Evolutionary conservation across 2,888 invertebrate genomes (phyloP).

Genomic region (Yponomeuta cagnagella): DNA sequence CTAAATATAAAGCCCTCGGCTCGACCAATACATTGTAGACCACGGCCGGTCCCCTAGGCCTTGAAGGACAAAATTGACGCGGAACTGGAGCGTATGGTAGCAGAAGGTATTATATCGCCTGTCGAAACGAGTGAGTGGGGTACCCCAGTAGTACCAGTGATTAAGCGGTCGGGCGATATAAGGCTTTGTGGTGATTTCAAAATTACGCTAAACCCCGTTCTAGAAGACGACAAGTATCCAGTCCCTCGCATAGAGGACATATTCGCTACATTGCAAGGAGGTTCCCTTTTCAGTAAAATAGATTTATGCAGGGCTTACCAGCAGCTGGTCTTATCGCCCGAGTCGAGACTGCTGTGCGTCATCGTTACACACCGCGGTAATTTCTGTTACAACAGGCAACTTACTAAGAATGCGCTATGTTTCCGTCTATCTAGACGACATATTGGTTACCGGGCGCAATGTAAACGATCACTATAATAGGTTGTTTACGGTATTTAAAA

Average conservation of each 20-base stretch:
- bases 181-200: constrained; percentile 10
- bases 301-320: constrained; percentile 1
- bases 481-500: neutral
- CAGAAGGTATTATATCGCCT: neutral
- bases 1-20: neutral
- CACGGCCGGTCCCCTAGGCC: neutral
- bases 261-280: neutral
- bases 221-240: constrained; percentile 11
- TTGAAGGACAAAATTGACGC: neutral
- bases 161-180: constrained; percentile 5
- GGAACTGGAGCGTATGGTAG: neutral
- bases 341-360: neutral
- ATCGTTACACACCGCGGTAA: constrained; percentile 6
- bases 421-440: neutral
- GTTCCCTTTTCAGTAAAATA: neutral
- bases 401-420: neutral
- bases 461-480: neutral
- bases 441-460: neutral
- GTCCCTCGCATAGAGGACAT: constrained; percentile 9
- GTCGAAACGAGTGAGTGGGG: constrained; percentile 7
- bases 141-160: constrained; percentile 6
- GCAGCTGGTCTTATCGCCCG: neutral
- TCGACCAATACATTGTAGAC: neutral
- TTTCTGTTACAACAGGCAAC: neutral
- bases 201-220: constrained; percentile 5